Conservation (phyloP, 2,797 vertebrate genomes). For the Brachyalestes nurse region DNA sequence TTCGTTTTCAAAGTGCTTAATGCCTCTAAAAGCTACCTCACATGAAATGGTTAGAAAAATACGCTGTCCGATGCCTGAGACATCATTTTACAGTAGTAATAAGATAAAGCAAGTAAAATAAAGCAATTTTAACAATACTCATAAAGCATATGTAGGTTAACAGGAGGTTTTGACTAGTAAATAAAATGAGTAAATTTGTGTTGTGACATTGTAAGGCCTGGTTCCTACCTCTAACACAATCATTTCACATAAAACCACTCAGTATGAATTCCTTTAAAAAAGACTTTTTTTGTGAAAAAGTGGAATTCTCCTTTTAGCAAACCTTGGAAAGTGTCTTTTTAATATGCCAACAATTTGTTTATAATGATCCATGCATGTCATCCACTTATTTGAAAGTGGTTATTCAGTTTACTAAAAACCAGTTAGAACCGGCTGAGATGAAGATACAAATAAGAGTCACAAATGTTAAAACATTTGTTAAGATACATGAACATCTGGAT, state of each 20-base stretch:
- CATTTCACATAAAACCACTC: not conserved
- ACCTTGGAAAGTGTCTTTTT: not conserved
- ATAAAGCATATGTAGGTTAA: no score
- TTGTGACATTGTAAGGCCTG: not conserved
- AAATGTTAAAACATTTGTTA: constrained; percentile 12
- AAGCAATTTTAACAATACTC: no score
- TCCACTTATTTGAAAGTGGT: constrained; percentile 45
- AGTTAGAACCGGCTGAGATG: constrained; percentile 16
- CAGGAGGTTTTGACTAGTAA: not conserved
- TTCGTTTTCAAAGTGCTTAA: not conserved
- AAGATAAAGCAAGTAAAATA: not conserved
- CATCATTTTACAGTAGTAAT: not conserved
- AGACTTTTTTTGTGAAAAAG: not conserved
- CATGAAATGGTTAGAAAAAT: not conserved
- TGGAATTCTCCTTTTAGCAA: not conserved
- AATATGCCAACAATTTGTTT: not conserved
- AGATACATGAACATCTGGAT: constrained; percentile 40
- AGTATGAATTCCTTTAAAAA: no score
- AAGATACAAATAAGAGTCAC: constrained; percentile 34
- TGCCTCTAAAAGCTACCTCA: not conserved
- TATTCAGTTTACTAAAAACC: constrained; percentile 27
- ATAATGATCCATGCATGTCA: constrained; percentile 23
- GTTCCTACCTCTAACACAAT: not conserved
- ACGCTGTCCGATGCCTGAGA: not conserved
- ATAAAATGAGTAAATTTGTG: not conserved